Percentiles rank a stretch among this genome's conserved stretches.
These are phyloP conservation scores for Drosophila tripunctata DNA, from an alignment of 2,888 invertebrate genomes.

Conservation along the genomic window DNA sequence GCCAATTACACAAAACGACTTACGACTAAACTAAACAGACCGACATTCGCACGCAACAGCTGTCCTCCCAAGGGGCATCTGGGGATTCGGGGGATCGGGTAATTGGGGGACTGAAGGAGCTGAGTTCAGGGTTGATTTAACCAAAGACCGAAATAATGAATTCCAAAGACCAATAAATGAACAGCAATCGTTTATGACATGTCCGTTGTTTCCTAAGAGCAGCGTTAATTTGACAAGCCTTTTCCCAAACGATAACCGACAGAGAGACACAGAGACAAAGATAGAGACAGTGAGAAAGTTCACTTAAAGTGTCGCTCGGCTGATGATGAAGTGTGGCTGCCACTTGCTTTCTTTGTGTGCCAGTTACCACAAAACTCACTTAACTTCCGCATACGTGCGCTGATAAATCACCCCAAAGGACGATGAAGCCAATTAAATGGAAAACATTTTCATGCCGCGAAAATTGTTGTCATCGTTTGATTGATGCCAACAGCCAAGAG, in stretches of 20 bases:
- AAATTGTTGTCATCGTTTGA: constrained; percentile 60
- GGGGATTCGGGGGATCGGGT: too few relatives aligned
- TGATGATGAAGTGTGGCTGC: constrained; percentile 49
- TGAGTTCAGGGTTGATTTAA: constrained; percentile 9
- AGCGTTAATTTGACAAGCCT: constrained; percentile 69
- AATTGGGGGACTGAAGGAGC: background rate
- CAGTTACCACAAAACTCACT: constrained; percentile 46
- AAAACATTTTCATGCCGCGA: constrained; percentile 60
- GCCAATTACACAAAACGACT: constrained; percentile 73
- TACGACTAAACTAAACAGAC: constrained; percentile 54
- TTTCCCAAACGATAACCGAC: constrained; percentile 4
- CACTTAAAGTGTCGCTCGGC: constrained; percentile 43
- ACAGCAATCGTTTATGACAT: constrained; percentile 31
- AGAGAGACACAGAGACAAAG: background rate
- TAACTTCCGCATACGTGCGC: constrained; percentile 34
- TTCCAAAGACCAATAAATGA: constrained; percentile 39
- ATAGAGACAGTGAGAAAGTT: background rate
- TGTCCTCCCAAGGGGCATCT: constrained; percentile 37
- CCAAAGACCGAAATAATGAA: constrained; percentile 39
- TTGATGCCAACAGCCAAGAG: constrained; percentile 50
- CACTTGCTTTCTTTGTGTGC: constrained; percentile 14
- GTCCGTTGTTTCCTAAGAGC: constrained; percentile 25
- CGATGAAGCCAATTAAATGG: constrained; percentile 59
- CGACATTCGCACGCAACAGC: constrained; percentile 54
- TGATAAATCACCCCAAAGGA: constrained; percentile 38